Evolutionary conservation across 2,113 vertebrate genomes (phyloP).

Genomic region (Phodopus roborovskii): DNA sequence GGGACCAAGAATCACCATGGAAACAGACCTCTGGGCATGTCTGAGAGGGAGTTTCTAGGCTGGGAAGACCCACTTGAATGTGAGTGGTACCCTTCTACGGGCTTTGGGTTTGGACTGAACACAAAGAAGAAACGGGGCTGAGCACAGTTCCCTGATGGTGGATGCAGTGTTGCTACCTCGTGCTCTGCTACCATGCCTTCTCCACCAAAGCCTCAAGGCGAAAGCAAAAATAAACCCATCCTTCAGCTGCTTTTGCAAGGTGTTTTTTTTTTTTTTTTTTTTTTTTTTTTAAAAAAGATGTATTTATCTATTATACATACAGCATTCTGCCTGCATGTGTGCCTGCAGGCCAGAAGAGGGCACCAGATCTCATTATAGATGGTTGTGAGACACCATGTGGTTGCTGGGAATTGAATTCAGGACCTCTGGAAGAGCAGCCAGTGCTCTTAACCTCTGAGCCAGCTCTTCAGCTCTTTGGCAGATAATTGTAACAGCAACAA

Average conservation of each 20-base stretch:
- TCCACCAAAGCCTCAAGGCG: background rate
- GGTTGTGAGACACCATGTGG: too few species aligned
- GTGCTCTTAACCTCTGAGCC: too few species aligned
- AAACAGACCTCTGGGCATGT: background rate
- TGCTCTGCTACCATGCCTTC: background rate
- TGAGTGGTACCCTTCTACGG: background rate
- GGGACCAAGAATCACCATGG: background rate
- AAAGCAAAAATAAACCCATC: background rate
- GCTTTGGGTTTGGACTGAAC: background rate
- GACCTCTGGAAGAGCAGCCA: too few species aligned
- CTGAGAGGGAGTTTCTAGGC: background rate
- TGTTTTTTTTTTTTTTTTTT: too few species aligned
- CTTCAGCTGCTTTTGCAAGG: background rate
- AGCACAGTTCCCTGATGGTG: background rate
- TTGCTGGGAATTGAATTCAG: too few species aligned
- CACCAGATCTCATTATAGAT: too few species aligned
- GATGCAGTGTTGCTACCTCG: background rate
- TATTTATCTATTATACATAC: too few species aligned
- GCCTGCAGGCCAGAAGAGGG: too few species aligned
- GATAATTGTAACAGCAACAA: background rate
- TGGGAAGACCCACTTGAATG: background rate
- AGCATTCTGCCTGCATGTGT: too few species aligned
- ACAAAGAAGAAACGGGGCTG: background rate
- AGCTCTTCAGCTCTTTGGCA: background rate
- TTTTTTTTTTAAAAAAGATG: too few species aligned